These are phyloP conservation scores for Entelurus aequoreus DNA, from an alignment of 2,113 vertebrate species.

Conservation along the genomic window DNA sequence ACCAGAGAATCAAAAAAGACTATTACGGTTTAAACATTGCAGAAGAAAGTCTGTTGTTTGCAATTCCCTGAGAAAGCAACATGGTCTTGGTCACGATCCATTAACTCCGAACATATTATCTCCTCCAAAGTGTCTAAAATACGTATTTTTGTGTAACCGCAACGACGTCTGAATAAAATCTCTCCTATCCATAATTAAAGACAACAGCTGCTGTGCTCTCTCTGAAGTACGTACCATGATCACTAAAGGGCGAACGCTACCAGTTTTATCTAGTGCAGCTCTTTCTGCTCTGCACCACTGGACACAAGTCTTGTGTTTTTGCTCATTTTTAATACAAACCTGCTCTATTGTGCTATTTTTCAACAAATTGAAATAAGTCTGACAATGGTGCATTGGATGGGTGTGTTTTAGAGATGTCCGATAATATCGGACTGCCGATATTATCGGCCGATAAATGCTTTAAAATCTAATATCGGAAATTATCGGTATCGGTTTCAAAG, in stretches of 20 bases:
- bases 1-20: too few species aligned
- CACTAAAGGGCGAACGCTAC: background rate
- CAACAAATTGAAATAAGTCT: too few species aligned
- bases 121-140: background rate
- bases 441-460: too few species aligned
- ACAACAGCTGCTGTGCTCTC: background rate
- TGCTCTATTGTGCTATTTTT: too few species aligned
- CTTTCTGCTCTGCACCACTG: background rate
- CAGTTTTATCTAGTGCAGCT: background rate
- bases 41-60: too few species aligned
- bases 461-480: too few species aligned
- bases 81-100: background rate
- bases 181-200: background rate
- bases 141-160: background rate
- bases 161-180: background rate
- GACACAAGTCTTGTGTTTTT: background rate
- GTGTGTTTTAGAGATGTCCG: too few species aligned
- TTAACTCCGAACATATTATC: constrained; percentile 1
- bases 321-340: too few species aligned
- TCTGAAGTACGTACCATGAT: background rate
- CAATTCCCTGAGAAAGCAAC: background rate
- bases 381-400: too few species aligned
- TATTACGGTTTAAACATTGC: too few species aligned
- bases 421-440: too few species aligned
- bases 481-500: too few species aligned